Percentiles rank a stretch among this genome's conserved stretches.
Conservation (phyloP, 2,888 invertebrate species). For the Campoplex nolae region DNA sequence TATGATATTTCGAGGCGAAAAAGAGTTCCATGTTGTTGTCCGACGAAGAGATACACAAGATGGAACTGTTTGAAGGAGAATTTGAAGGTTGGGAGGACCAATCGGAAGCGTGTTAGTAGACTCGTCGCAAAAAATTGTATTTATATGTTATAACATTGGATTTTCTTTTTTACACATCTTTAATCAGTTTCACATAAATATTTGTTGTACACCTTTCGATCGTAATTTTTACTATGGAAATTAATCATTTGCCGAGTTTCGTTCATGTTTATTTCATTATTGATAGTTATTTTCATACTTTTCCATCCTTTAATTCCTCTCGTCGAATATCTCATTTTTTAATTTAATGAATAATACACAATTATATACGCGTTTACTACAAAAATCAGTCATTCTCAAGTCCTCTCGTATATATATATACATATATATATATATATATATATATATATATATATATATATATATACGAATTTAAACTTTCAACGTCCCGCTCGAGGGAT, state of each 20-base stretch:
- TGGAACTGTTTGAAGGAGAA: neutral
- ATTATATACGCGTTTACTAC: conserved; percentile 64
- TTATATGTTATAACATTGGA: conserved; percentile 53
- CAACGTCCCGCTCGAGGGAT: conserved; percentile 54
- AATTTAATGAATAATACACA: conserved; percentile 48
- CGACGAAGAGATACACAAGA: too few species aligned
- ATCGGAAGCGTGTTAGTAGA: conserved; percentile 42
- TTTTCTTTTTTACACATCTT: conserved; percentile 53
- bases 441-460: conserved; percentile 33
- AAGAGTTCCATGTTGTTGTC: too few species aligned
- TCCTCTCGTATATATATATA: conserved; percentile 52
- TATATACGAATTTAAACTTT: conserved; percentile 60
- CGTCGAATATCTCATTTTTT: conserved; percentile 13
- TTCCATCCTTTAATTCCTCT: conserved; percentile 1
- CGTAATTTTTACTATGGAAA: neutral
- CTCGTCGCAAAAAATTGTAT: conserved; percentile 48
- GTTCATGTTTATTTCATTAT: neutral
- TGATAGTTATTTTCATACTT: neutral
- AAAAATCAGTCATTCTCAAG: conserved; percentile 73
- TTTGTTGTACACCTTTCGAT: neutral
- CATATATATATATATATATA: conserved; percentile 43
- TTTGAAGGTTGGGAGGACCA: neutral
- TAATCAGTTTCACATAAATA: neutral
- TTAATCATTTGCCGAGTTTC: conserved; percentile 11
- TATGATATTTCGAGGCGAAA: too few species aligned